Base-by-base conservation (phyloP, 2,797 vertebrate species). In the Tokudaia tokunoshimensis region DNA sequence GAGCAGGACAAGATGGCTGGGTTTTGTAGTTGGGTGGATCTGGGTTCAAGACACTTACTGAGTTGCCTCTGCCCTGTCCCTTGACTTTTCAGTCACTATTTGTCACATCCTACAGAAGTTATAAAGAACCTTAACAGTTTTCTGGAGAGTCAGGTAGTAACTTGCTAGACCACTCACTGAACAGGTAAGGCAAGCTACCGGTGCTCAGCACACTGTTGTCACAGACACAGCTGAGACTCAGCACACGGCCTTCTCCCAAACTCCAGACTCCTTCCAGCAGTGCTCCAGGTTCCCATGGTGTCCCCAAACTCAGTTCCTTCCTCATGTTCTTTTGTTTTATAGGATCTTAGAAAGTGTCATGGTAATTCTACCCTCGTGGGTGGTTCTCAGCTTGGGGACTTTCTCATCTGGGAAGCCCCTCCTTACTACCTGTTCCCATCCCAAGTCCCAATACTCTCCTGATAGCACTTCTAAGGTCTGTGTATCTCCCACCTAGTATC, bases 101-200 rank as follows among this genome's bases (percentile, higher is more conserved):
- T 97, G 65, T 96, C 70, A 89, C 34, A 55, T 41, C 75, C 87
- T 81, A 76, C 80, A 59, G 92, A 91, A 63, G 72, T 55, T 78
- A 91, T 22, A 29, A 37, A 55, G 57, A 57, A 81, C 10, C 9
- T 44, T 34, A 31, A 22, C 15, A 41, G 26, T 75, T 75, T 86
- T 70, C 88, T 82, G 44, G 63, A 87, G 50, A 79, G 75, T 78
- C 4, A 65, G 24, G 3, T 50, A 79, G 78, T 63, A 6, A 89
- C 13, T 3, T 15, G n/a, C 20, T 78, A 65, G 89, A 37, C 31
- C 24, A 17, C 0, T 17, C 29, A 13, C 0, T 14, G 47, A 47
- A 67, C 37, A 52, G 5, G 20, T 1, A 0, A 15, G 22, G 72
- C 94, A 92, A 81, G 61, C 52, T n/a, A 57, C 52, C 34, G 34